Evolutionary conservation across 1,140 invertebrate genomes (phyloP).

Genomic region (Trypoxylus dichotomus): DNA sequence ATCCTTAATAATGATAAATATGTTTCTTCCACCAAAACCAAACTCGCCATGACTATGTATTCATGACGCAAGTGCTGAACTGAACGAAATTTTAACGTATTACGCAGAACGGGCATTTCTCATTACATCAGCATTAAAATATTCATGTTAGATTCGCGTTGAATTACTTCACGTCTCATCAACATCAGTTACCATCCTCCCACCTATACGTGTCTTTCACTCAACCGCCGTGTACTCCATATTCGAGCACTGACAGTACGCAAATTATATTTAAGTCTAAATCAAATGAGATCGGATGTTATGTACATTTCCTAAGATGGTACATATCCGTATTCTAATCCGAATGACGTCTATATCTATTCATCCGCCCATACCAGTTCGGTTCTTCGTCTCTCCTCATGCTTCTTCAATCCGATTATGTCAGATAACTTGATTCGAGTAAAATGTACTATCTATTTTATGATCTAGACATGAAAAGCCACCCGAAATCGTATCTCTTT

Average conservation of each 20-base stretch:
- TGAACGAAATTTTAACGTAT: too few species aligned
- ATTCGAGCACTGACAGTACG: not conserved
- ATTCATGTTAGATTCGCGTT: too few species aligned
- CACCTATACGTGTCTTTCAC: too few species aligned
- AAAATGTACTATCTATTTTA: slow-evolving; percentile 35
- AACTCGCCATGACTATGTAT: too few species aligned
- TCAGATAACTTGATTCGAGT: slow-evolving; percentile 32
- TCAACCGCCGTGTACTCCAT: too few species aligned
- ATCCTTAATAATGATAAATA: too few species aligned
- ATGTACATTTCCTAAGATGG: not conserved
- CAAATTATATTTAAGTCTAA: slow-evolving; percentile 33
- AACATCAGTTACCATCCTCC: too few species aligned
- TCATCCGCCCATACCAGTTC: not conserved
- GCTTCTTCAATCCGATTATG: slow-evolving; percentile 33
- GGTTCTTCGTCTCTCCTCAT: not conserved
- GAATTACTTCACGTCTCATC: too few species aligned
- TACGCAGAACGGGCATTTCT: too few species aligned
- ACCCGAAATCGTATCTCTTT: slow-evolving; percentile 34
- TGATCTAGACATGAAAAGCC: slow-evolving; percentile 36
- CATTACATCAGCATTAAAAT: too few species aligned
- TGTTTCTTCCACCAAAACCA: too few species aligned
- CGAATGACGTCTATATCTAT: slow-evolving; percentile 20
- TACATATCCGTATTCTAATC: not conserved
- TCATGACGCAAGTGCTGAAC: too few species aligned
- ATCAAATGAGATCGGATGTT: slow-evolving; percentile 32